These are phyloP conservation scores for Polymixis lichenea DNA, from an alignment of 2,888 invertebrate genomes.

Conservation along the genomic window DNA sequence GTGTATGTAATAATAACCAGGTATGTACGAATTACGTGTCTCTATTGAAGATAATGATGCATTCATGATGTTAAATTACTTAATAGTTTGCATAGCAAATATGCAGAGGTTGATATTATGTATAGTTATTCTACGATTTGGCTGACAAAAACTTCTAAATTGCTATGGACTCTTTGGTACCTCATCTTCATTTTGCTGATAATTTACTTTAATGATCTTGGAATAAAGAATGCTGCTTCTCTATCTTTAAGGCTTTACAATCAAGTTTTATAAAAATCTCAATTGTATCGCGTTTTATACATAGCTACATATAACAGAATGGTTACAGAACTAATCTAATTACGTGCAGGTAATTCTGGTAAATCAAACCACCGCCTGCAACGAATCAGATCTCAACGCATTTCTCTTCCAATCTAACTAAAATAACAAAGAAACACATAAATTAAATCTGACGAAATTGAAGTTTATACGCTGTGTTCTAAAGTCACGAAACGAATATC, in stretches of 20 bases:
- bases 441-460: constrained; percentile 26
- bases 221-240: neutral
- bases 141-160: constrained; percentile 3
- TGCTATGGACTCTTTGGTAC: neutral
- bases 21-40: constrained; percentile 57
- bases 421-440: constrained; percentile 32
- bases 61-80: constrained; percentile 49
- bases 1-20: constrained; percentile 56
- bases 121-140: neutral
- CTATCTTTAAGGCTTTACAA: neutral
- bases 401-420: neutral
- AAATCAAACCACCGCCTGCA: constrained; percentile 20
- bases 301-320: constrained; percentile 11
- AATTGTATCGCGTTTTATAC: constrained; percentile 13
- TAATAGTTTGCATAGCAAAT: constrained; percentile 30
- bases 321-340: constrained; percentile 50
- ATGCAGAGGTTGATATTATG: constrained; percentile 4
- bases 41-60: constrained; percentile 53
- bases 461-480: constrained; percentile 41
- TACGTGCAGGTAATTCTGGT: constrained; percentile 26
- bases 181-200: neutral
- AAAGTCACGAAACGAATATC: constrained; percentile 77
- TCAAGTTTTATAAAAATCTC: neutral
- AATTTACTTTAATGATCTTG: neutral
- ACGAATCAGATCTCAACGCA: constrained; percentile 22